Percentiles rank a stretch among this genome's conserved stretches.
These are phyloP conservation scores for Pseudotriccus pelzelni DNA, from an alignment of 2,797 vertebrate genomes.

Conservation along the genomic window DNA sequence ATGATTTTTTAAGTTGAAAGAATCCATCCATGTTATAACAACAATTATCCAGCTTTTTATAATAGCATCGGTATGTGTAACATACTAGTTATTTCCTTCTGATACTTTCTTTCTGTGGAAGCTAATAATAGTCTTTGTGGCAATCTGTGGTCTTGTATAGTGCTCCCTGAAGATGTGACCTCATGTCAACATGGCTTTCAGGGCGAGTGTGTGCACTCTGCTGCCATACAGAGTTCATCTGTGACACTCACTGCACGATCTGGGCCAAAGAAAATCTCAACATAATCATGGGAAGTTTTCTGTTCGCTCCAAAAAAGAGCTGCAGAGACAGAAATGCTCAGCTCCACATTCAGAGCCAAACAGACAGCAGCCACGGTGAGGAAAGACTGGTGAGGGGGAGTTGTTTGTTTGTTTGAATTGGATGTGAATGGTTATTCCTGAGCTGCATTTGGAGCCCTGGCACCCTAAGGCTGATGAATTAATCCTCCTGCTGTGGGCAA, in stretches of 20 bases:
- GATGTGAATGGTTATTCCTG: neutral
- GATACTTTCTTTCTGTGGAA: neutral
- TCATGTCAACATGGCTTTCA: neutral
- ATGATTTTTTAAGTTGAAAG: neutral
- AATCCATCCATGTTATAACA: neutral
- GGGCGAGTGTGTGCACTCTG: rapidly evolving
- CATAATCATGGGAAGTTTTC: neutral
- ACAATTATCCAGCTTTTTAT: neutral
- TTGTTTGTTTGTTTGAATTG: constrained; percentile 26
- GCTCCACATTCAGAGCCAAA: neutral
- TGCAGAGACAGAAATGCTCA: neutral
- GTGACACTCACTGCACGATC: neutral
- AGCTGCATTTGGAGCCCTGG: neutral
- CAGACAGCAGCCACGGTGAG: neutral
- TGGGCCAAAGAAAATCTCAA: neutral
- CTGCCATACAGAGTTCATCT: neutral
- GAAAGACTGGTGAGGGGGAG: neutral
- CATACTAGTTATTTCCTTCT: neutral
- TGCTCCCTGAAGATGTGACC: neutral
- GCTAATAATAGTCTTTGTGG: neutral
- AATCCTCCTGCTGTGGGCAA: constrained; percentile 33
- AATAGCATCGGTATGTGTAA: neutral
- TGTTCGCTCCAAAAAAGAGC: neutral
- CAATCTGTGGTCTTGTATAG: neutral
- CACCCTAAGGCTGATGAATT: neutral